Base-by-base conservation (phyloP, 2,797 vertebrate species). In the Anabas testudineus region DNA sequence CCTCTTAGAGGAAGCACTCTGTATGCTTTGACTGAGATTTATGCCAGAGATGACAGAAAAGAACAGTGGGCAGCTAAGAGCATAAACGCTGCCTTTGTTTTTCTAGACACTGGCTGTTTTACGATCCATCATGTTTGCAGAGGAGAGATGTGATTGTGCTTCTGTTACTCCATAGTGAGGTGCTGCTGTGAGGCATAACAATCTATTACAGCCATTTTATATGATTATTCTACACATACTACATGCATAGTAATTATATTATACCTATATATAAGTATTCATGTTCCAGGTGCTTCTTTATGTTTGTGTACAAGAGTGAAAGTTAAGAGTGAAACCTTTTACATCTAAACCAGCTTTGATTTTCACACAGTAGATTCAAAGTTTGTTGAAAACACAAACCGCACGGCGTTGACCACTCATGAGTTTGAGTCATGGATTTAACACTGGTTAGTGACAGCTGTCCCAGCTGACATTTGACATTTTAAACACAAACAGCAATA, bases 51-150 rank as follows among this genome's bases (percentile, higher is more conserved):
- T 28, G 12, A 68, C 69, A 70, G 45, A 73, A 65, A 74, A 60
- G 63, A 82, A 70, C 74, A 73, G 83, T 80, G 80, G 81, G 78
- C 76, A 74, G 80, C 83, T 54, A 10, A 28, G 49, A 87, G 76
- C 68, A 77, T 70, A 83, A 88, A 86, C 66, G 76, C 66, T 61
- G 78, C 59, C 79, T 82, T 86, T 88, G 84, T 87, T 89, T 89
- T 89, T 78, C 76, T 34, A 63, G 80, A 80, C 67, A 52, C 69
- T 53, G 81, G 56, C 59, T 79, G 57, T 76, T 82, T 73, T 62
- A 69, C n/a, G 24, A 88, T 89, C 83, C 76, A 83, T 90, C 87
- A 82, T 53, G 65, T 67, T 58, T 47, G 69, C 0, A 7, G 58
- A 19, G 32, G 47, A 65, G 37, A 30, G 45, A 75, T 54, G 34